These are phyloP conservation scores for Takifugu flavidus DNA, from an alignment of 2,113 vertebrate species.

Conservation along the genomic window DNA sequence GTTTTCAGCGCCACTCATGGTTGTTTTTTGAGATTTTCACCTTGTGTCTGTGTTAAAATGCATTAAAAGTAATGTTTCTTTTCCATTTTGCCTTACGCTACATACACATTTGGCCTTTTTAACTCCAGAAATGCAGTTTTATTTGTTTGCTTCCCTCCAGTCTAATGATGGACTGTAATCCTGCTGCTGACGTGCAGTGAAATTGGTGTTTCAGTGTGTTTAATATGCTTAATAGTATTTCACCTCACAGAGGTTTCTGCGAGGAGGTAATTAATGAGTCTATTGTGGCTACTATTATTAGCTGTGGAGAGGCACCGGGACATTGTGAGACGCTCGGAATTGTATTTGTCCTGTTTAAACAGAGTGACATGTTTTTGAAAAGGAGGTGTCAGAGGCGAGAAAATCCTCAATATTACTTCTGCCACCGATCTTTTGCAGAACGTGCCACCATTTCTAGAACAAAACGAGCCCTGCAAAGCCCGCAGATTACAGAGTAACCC, in stretches of 20 bases:
- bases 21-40: no score
- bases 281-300: constrained; percentile 57
- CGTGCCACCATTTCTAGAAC: constrained; percentile 55
- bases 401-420: constrained; percentile 58
- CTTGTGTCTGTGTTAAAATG: no score
- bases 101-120: constrained; percentile 50
- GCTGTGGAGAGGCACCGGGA: constrained; percentile 22
- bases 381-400: constrained; percentile 56
- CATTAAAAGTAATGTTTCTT: no score
- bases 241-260: constrained; percentile 28
- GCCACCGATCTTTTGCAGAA: constrained; percentile 67
- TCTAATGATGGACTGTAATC: constrained; percentile 64
- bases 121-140: constrained; percentile 50
- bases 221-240: constrained; percentile 54
- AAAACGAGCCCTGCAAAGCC: constrained; percentile 48
- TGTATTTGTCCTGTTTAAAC: constrained; percentile 63
- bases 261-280: constrained; percentile 46
- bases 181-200: constrained; percentile 39
- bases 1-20: no score
- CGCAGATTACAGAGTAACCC: constrained; percentile 36
- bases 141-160: constrained; percentile 40
- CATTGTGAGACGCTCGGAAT: constrained; percentile 47
- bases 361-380: constrained; percentile 34
- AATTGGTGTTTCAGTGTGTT: constrained; percentile 55
- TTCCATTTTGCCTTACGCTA: neutral